Percentiles rank a stretch among this genome's conserved stretches.
Conservation (phyloP, 2,797 vertebrate species). For the Acanthopagrus latus region DNA sequence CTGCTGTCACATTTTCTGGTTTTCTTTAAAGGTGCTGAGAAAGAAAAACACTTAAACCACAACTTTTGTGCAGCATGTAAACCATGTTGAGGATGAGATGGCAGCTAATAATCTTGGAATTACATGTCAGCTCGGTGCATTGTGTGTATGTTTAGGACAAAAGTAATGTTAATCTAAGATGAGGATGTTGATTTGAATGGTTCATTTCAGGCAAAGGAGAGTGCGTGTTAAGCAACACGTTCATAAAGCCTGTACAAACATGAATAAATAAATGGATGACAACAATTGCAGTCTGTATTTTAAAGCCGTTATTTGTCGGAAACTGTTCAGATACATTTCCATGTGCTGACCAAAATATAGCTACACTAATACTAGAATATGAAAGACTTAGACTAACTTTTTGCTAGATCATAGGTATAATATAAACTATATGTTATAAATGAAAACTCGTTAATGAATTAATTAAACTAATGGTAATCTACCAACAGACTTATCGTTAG, state of each 20-base stretch:
- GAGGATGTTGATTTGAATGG: conserved; percentile 4
- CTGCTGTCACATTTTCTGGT: conserved; percentile 44
- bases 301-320: not conserved
- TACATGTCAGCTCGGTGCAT: not conserved
- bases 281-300: conserved; percentile 12
- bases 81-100: not conserved
- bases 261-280: not conserved
- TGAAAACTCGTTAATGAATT: not conserved
- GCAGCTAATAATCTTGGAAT: conserved; percentile 2
- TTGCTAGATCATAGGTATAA: not conserved
- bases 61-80: conserved; percentile 12
- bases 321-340: not conserved
- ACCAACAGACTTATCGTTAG: not conserved
- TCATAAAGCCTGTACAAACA: not conserved
- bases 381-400: not conserved
- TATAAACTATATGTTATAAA: not conserved
- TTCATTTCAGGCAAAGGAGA: not conserved
- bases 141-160: not conserved
- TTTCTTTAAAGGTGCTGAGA: conserved; percentile 34
- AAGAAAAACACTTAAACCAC: conserved; percentile 52
- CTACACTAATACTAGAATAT: not conserved
- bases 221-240: not conserved
- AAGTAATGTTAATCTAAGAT: not conserved
- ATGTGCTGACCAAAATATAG: not conserved
- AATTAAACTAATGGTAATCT: not conserved